Percentiles rank a stretch among this genome's conserved stretches.
Evolutionary conservation across 1,140 invertebrate species (phyloP).

Genomic region (Panulirus ornatus): DNA sequence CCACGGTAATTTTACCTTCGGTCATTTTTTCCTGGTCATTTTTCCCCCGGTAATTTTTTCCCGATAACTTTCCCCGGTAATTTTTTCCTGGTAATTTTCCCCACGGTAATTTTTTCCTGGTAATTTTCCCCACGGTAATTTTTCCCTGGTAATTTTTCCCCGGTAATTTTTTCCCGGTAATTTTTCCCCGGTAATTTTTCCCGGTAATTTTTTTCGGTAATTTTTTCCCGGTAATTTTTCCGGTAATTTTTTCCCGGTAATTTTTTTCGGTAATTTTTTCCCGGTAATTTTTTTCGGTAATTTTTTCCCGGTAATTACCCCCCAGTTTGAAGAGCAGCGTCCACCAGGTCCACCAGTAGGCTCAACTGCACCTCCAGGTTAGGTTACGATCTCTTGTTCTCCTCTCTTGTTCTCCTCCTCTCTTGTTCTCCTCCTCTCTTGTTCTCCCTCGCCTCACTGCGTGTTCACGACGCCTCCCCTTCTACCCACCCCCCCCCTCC

Average conservation of each 20-base stretch:
- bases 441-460: not conserved
- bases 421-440: not conserved
- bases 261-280: too few relatives aligned
- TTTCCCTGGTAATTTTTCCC: not conserved
- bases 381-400: too few relatives aligned
- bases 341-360: too few relatives aligned
- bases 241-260: too few relatives aligned
- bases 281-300: too few relatives aligned
- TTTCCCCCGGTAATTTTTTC: not conserved
- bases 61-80: not conserved
- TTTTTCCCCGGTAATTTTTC: too few relatives aligned
- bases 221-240: too few relatives aligned
- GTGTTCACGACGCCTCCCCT: not conserved
- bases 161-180: too few relatives aligned
- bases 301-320: too few relatives aligned
- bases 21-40: not conserved
- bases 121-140: not conserved
- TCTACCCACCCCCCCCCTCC: not conserved
- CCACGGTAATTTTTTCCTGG: not conserved
- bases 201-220: too few relatives aligned
- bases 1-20: not conserved
- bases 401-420: not conserved
- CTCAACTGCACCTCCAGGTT: too few relatives aligned
- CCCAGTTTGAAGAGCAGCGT: too few relatives aligned
- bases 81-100: not conserved